Evolutionary conservation across 1,140 invertebrate genomes (phyloP), one percentile per base, ranked within the genome.

Genomic region (Drosophila watanabei): DNA sequence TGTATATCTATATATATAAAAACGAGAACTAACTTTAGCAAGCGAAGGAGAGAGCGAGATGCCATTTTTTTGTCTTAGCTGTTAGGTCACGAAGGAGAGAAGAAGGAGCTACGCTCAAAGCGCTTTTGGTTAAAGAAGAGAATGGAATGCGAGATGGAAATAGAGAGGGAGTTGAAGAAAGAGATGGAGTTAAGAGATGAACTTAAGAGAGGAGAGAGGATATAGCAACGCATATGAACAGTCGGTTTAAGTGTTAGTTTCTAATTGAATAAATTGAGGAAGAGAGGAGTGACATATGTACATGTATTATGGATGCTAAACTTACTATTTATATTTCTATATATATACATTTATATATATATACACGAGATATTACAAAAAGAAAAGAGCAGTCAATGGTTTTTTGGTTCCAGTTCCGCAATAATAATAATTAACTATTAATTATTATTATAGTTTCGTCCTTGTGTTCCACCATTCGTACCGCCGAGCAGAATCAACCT

Each of bases 171-270:
- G 43, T 2, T 45, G 4, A 16, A 43, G 39, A n/a, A 24, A 3
- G 24, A 24, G 24, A 2, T 24, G 24, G 24, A n/a, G n/a, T n/a
- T n/a, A n/a, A n/a, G n/a, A n/a, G n/a, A n/a, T n/a, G n/a, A n/a
- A n/a, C n/a, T n/a, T n/a, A n/a, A 0, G n/a, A 5, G 14, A 10
- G 14, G 37, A 48, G 30, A 28, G 81, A 86, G 79, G 85, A 88
- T 88, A 88, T 80, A 88, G 84, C 69, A 89, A 88, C 72, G 85
- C 84, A 89, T 87, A 87, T 87, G 84, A 87, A 80, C 75, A 59
- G 49, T 87, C 72, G 77, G 72, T 84, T 82, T 88, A 88, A 89
- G 85, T 84, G 85, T 88, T 89, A 88, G 85, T 84, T 75, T 88
- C 80, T 80, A 87, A 75, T 35, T 54, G 37, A 65, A 30, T 18